A percentile compares a stretch with the other conserved stretches of the same genome.
Conservation (phyloP, 2,888 invertebrate genomes). For the Callinectes sapidus region DNA sequence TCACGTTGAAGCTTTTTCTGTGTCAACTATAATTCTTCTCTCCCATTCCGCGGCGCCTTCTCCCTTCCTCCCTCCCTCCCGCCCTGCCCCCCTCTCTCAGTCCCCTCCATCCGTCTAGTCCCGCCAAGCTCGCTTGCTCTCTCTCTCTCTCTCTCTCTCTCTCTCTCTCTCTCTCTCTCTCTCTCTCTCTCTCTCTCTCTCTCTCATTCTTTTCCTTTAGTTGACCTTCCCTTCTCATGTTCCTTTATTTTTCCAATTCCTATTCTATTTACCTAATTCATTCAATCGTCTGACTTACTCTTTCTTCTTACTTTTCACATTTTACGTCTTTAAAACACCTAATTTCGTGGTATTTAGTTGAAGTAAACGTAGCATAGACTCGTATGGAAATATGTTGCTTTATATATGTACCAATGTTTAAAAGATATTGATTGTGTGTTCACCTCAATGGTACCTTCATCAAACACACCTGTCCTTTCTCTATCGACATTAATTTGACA, state of each 20-base stretch:
- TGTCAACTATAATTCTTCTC: slow-evolving; percentile 51
- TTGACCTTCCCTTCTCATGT: slow-evolving; percentile 9
- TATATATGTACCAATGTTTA: background rate
- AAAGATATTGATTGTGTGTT: background rate
- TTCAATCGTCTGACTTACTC: background rate
- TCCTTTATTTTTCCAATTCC: background rate
- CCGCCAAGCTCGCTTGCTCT: background rate
- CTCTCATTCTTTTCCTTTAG: background rate
- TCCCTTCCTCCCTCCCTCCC: background rate
- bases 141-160: slow-evolving; percentile 36
- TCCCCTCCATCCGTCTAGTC: slow-evolving; percentile 7
- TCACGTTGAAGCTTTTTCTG: slow-evolving; percentile 47
- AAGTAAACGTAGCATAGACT: background rate
- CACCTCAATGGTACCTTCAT: background rate
- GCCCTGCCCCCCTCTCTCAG: background rate
- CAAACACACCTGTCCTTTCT: background rate
- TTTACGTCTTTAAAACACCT: background rate
- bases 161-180: slow-evolving; percentile 17
- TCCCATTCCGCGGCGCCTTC: slow-evolving; percentile 39
- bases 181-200: slow-evolving; percentile 2
- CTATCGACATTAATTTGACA: slow-evolving; percentile 24
- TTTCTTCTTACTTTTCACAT: background rate
- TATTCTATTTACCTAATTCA: background rate
- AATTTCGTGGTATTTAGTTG: background rate
- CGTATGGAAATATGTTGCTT: background rate